Evolutionary conservation across 1,140 invertebrate genomes (phyloP), one percentile per base, ranked within the genome.

Genomic region (Leucophenga varia): DNA sequence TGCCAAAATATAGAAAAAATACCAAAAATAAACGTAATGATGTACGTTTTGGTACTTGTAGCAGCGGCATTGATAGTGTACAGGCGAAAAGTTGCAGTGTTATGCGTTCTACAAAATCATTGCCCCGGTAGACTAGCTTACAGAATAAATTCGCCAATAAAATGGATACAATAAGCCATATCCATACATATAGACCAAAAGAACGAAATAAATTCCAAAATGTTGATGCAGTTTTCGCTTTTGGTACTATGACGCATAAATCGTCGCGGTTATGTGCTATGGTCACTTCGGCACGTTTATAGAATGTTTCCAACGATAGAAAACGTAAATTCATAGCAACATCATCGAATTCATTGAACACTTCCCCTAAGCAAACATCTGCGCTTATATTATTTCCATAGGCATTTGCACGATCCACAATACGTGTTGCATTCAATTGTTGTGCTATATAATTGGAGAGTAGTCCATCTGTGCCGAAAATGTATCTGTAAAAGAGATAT

Each of bases 181-280:
- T 5, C 72, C 72, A 74, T 13, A 71, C 68, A 25, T 38, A 19
- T 1, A 38, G 8, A 2, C 54, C 46, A 32, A 74, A 74, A 0
- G 72, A 60, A 3, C 63, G 61, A 45, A 74, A 74, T 10, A 74
- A 49, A 25, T 74, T 74, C 65, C 67, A 70, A 34, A 74, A 63
- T 0, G 49, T 45, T 0, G 65, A 44, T 7, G 67, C 65, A 3
- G 48, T 22, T 16, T 56, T 54, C 2, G 63, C 57, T 25, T 71
- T 70, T 5, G 72, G 71, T 3, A 74, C 71, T 20, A 74, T 49
- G 16, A 72, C 58, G 17, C 71, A 74, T 3, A 74, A 38, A 47
- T 73, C 71, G 31, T 74, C 68, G 0, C 71, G 61, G 40, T 31
- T 64, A 16, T 69, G 57, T 4, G 67, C 57, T 2, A 64, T 42